phyloP scores from a whole-genome alignment of 2,888 invertebrate species.

The Chironomus tentans region DNA sequence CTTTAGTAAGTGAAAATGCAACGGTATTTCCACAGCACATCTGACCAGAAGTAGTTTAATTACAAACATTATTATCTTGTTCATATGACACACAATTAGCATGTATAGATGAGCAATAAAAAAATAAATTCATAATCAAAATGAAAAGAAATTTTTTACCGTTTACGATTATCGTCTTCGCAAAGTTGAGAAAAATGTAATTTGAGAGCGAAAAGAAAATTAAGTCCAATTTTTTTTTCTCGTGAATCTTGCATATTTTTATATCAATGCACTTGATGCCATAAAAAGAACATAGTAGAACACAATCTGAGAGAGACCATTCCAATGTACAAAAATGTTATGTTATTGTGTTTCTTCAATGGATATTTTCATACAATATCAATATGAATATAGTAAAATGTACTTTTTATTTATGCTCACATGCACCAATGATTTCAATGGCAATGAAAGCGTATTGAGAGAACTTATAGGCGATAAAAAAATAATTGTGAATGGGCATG shows the following conservation, averaged over 20 bases:
- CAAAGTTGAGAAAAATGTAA: not conserved
- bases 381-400: not conserved
- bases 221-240: not conserved
- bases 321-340: no score
- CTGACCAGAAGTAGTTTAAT: not conserved
- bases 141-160: not conserved
- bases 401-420: slow-evolving; percentile 2
- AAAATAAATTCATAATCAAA: not conserved
- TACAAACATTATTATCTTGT: not conserved
- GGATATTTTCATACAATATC: not conserved
- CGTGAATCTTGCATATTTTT: not conserved
- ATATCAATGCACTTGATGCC: not conserved
- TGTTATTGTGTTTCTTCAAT: not conserved
- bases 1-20: slow-evolving; percentile 5
- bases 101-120: not conserved
- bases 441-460: not conserved
- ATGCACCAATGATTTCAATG: not conserved
- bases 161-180: not conserved
- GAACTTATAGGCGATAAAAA: not conserved
- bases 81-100: slow-evolving; percentile 2
- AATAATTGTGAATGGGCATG: not conserved
- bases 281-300: not conserved
- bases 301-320: no score
- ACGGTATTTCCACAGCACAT: not conserved
- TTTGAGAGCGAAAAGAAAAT: not conserved